Conservation (phyloP, 2,113 vertebrate species). For the Hyperopisus bebe region DNA sequence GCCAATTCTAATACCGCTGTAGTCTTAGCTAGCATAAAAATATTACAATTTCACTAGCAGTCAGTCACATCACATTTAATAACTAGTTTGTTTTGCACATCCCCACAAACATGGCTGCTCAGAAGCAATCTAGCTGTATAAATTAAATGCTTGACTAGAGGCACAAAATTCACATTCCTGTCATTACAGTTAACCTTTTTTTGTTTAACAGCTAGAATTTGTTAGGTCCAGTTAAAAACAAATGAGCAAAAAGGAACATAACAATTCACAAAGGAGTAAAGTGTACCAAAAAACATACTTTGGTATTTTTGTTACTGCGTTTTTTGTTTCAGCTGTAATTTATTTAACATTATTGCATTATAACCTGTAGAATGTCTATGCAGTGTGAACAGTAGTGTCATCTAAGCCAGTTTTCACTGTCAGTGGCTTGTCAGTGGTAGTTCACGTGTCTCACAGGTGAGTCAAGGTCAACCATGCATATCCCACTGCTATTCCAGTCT, state of each 20-base stretch:
- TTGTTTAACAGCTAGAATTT: background rate
- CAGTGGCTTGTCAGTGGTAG: background rate
- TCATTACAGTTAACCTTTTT: background rate
- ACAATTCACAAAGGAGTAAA: background rate
- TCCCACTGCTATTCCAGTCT: conserved; percentile 41
- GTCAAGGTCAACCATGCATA: conserved; percentile 15
- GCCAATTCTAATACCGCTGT: background rate
- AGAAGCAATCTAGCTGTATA: background rate
- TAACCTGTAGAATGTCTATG: background rate
- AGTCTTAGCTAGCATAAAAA: background rate
- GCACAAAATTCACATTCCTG: background rate
- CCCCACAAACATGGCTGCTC: background rate
- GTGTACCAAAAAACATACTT: background rate
- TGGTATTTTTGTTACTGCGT: background rate
- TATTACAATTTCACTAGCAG: background rate
- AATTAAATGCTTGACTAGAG: background rate
- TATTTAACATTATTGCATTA: background rate
- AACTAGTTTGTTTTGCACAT: background rate
- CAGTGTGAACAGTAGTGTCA: background rate
- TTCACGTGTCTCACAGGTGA: background rate
- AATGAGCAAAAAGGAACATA: background rate
- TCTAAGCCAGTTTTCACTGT: background rate
- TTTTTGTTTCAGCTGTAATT: background rate
- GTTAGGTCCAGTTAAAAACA: background rate
- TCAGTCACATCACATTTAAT: background rate